A percentile compares a stretch with the other conserved stretches of the same genome.
Conservation (phyloP, 2,888 invertebrate species). For the Sarcophaga subvicina region DNA sequence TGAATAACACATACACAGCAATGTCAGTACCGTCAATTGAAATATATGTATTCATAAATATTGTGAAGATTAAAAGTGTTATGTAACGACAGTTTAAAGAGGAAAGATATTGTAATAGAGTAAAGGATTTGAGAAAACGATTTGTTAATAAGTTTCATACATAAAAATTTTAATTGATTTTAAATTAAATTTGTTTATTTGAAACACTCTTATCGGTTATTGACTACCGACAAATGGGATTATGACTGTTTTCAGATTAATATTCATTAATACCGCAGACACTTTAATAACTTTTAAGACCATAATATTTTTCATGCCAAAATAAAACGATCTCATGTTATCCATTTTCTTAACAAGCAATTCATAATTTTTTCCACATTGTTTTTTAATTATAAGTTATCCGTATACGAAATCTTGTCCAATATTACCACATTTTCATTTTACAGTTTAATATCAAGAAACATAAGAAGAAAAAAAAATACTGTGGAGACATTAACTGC, state of each 20-base stretch:
- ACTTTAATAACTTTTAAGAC: not conserved
- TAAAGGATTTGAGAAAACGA: no score
- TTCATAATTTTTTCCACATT: slow-evolving; percentile 8
- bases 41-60: no score
- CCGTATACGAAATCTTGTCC: slow-evolving; percentile 46
- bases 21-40: no score
- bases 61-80: no score
- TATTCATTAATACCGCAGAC: not conserved
- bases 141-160: no score
- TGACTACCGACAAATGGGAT: not conserved
- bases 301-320: not conserved
- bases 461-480: slow-evolving; percentile 10
- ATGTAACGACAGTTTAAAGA: no score
- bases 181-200: not conserved
- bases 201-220: not conserved
- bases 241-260: not conserved
- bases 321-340: slow-evolving; percentile 1
- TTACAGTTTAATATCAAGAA: slow-evolving; percentile 6
- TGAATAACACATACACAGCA: no score
- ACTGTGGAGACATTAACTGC: slow-evolving; percentile 18
- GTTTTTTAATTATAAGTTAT: slow-evolving; percentile 46
- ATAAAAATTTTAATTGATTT: not conserved
- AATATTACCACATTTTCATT: slow-evolving; percentile 30
- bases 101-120: no score
- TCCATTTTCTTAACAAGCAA: slow-evolving; percentile 29